Evolutionary conservation across 2,113 vertebrate species (phyloP).

Genomic region (Lasiurus cinereus): DNA sequence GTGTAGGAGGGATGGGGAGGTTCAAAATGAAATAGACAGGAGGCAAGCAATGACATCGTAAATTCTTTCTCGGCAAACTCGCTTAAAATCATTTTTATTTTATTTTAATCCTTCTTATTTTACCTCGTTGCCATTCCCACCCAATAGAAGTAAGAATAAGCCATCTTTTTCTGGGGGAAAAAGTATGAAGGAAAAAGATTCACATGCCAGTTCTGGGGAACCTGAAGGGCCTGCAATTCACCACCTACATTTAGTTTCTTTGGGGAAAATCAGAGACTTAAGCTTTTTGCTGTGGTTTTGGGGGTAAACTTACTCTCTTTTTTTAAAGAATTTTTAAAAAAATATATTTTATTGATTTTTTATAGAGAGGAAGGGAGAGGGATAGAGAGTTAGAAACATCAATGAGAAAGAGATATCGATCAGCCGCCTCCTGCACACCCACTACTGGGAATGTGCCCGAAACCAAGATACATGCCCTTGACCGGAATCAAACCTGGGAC

Average conservation of each 20-base stretch:
- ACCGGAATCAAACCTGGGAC: no score
- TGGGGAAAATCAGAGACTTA: not conserved
- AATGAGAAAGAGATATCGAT: no score
- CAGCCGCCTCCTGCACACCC: no score
- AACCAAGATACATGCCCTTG: no score
- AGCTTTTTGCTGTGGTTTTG: not conserved
- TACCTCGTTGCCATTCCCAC: not conserved
- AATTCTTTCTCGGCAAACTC: slow-evolving; percentile 43
- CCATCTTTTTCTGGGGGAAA: not conserved
- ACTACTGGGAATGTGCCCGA: no score
- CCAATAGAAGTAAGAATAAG: not conserved
- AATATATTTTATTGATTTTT: no score
- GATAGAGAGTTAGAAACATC: no score
- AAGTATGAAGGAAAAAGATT: not conserved
- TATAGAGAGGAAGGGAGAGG: no score
- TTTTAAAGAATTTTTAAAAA: no score
- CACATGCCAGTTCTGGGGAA: no score
- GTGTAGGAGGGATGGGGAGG: not conserved
- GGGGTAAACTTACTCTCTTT: not conserved
- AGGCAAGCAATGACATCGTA: not conserved
- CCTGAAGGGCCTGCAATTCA: not conserved
- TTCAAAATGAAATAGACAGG: slow-evolving; percentile 64
- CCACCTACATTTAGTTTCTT: not conserved
- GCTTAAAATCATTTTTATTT: not conserved
- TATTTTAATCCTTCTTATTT: not conserved